Evolutionary conservation across 2,888 invertebrate species (phyloP), one percentile per base, ranked within the genome.

Genomic region (Pyrrhia umbra): DNA sequence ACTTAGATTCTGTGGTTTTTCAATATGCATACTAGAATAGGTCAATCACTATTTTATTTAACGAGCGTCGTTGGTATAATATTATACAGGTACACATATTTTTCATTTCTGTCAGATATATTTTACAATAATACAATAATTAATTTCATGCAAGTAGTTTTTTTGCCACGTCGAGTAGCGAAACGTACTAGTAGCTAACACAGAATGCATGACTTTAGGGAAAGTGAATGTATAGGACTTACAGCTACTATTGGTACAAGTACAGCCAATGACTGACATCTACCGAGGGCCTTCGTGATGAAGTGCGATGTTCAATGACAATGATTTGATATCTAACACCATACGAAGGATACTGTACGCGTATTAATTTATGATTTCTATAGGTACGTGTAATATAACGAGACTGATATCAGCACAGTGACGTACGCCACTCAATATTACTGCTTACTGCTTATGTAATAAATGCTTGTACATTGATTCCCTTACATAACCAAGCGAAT

Each of bases 371-470:
- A 30, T 42, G 54, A 61, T 54, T 52, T 57, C 27, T 46, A 51
- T 50, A 56, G 40, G 46, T 68, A 55, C 30, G 39, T 52, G 58
- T 46, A 60, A 46, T 70, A 64, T 55, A 74, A 63, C 46, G n/a
- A 50, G 20, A 21, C 52, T 68, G 67, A 69, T 77, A 79, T 75
- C 68, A 69, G 64, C 43, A 49, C 52, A 49, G 67, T 87, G 84
- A 86, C 83, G 87, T 81, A 66, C 68, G 68, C 73, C 58, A 67
- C 70, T 78, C 79, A 82, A 13, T 34, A 34, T n/a, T 34, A n/a
- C 34, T 34, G 30, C 34, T 34, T 82, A 82, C 71, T 73, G 68
- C 75, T 87, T 87, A 85, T 83, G 80, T 86, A 86, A 87, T 77
- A 67, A 68, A 73, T 82, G 80, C 75, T 71, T 80, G 64, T 80